These are phyloP conservation scores for Entosphenus tridentatus DNA, from an alignment of 2,113 vertebrate species.

Conservation along the genomic window DNA sequence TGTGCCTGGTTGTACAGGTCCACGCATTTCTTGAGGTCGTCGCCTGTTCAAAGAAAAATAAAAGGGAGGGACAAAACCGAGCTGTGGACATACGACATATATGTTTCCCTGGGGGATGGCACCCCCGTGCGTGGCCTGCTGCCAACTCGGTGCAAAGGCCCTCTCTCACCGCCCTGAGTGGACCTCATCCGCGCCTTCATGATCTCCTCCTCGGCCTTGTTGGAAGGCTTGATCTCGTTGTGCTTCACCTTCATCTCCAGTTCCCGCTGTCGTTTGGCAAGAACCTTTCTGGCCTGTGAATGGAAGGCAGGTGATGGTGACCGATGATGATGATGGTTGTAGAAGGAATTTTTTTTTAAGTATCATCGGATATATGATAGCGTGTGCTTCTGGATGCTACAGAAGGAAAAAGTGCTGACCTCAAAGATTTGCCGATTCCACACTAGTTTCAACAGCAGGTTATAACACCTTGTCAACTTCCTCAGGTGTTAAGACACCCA, in stretches of 20 bases:
- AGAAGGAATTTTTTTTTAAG: no score
- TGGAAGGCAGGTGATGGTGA: not conserved
- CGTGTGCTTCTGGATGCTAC: no score
- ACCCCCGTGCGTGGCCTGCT: no score
- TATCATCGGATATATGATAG: no score
- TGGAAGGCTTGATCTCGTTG: conserved; percentile 74
- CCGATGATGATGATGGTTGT: no score
- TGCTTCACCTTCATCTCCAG: conserved; percentile 87
- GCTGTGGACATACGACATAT: no score
- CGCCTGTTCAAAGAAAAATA: conserved; percentile 27
- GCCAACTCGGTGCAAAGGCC: not conserved
- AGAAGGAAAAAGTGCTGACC: no score
- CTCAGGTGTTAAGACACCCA: no score
- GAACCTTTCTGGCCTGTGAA: conserved; percentile 54
- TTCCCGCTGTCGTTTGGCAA: conserved; percentile 77
- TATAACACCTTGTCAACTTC: no score
- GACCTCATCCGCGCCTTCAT: conserved; percentile 90
- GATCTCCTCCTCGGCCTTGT: conserved; percentile 88
- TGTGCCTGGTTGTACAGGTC: conserved; percentile 94
- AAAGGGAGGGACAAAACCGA: not conserved
- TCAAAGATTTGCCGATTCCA: no score
- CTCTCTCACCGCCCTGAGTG: conserved; percentile 67
- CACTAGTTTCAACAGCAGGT: no score
- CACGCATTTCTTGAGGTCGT: conserved; percentile 84
- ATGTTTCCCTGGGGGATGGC: no score